Conservation (phyloP, 2,113 vertebrate genomes). For the Lipophrys pholis region DNA sequence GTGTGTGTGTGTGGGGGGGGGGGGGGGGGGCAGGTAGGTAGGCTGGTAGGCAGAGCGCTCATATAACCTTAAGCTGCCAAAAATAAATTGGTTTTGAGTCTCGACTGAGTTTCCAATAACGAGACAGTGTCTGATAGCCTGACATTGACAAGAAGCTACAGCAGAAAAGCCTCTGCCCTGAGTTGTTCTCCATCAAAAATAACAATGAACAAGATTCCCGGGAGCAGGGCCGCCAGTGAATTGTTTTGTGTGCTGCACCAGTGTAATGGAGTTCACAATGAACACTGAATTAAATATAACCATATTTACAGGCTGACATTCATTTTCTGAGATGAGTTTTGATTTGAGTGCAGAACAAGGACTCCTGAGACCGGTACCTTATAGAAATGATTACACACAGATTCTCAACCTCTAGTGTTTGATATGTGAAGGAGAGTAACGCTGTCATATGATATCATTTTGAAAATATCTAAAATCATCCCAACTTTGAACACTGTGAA, state of each 20-base stretch:
- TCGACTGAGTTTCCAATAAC: constrained; percentile 21
- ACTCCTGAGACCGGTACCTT: constrained; percentile 23
- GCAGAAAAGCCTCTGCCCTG: background rate
- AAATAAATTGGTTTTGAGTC: constrained; percentile 41
- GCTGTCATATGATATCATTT: too few relatives aligned
- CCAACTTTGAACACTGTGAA: too few relatives aligned
- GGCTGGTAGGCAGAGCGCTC: background rate
- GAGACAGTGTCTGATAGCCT: constrained; percentile 16
- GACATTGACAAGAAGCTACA: constrained; percentile 11
- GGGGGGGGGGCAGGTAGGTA: background rate
- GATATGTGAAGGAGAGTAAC: too few relatives aligned
- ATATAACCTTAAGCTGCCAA: constrained; percentile 41
- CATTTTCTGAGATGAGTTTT: constrained; percentile 40
- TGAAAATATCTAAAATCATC: too few relatives aligned
- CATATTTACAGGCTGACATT: constrained; percentile 37
- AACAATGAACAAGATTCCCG: constrained; percentile 8
- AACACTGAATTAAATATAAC: constrained; percentile 33
- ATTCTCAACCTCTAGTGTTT: background rate
- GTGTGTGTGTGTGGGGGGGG: too few relatives aligned
- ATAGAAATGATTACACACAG: constrained; percentile 47
- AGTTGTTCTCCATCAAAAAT: constrained; percentile 9
- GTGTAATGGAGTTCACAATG: background rate
- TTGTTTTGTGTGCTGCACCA: background rate
- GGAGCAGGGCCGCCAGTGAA: background rate
- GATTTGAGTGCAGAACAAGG: constrained; percentile 24